Conservation (phyloP, 2,113 vertebrate genomes). For the Ophthalmolycus amberensis region DNA sequence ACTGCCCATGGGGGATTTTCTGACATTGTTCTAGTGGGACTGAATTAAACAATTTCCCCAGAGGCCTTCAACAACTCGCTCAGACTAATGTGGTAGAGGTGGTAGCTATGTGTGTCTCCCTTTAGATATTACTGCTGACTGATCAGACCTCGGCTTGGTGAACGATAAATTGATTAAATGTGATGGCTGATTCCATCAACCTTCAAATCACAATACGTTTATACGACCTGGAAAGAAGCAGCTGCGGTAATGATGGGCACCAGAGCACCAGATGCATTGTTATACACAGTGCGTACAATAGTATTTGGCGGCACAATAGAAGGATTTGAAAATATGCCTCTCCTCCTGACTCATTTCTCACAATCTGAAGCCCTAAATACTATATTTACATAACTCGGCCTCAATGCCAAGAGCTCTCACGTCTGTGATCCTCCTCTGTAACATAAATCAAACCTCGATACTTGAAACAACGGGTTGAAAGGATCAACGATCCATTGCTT, state of each 20-base stretch:
- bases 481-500: conserved; percentile 19
- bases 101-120: neutral
- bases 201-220: conserved; percentile 4
- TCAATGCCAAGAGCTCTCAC: neutral
- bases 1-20: neutral
- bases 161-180: neutral
- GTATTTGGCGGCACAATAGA: neutral
- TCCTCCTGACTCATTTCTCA: conserved; percentile 13
- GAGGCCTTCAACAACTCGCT: neutral
- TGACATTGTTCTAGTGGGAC: neutral
- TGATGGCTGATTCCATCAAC: neutral
- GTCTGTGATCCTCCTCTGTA: neutral
- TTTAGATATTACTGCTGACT: conserved; percentile 7
- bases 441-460: neutral
- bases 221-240: neutral
- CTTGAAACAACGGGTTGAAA: conserved; percentile 29
- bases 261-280: conserved; percentile 13
- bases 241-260: conserved; percentile 1
- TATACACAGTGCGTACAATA: neutral
- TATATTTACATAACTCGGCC: conserved; percentile 21
- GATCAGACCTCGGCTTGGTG: neutral
- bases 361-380: conserved; percentile 14
- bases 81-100: neutral
- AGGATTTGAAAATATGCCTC: conserved; percentile 7
- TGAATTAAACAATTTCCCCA: conserved; percentile 12